phyloP scores from a whole-genome alignment of 1,140 invertebrate genomes.

The Maniola jurtina region DNA sequence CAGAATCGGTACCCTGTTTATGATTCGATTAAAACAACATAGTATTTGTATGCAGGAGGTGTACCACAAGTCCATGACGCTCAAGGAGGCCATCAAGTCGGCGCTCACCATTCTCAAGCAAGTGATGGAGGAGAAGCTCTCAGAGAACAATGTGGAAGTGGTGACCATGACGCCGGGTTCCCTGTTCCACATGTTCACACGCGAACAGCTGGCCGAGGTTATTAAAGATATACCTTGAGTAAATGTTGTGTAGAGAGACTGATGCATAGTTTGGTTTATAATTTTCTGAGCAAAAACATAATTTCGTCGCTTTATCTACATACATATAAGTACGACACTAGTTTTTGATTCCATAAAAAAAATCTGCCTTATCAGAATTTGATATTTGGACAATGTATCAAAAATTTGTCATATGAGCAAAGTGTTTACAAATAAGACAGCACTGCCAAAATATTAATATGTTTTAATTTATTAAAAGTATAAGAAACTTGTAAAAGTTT shows the following conservation, averaged over 20 bases:
- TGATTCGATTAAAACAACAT: no score
- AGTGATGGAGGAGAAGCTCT: slow-evolving; percentile 99
- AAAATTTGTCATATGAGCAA: no score
- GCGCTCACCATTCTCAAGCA: slow-evolving; percentile 98
- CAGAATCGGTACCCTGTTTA: no score
- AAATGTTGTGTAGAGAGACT: slow-evolving; percentile 4
- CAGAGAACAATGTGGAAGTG: slow-evolving; percentile 98
- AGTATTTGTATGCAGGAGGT: slow-evolving; percentile 80
- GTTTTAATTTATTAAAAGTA: no score
- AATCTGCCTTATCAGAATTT: no score
- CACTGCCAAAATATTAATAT: no score
- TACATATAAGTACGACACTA: no score
- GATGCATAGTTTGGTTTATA: not conserved
- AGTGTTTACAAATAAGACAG: no score
- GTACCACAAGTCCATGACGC: slow-evolving; percentile 90
- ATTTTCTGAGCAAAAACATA: not conserved
- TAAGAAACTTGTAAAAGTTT: no score
- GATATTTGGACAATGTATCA: no score
- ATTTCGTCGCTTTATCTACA: not conserved
- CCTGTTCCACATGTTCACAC: slow-evolving; percentile 94
- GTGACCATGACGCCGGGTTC: slow-evolving; percentile 92
- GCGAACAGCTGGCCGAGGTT: slow-evolving; percentile 94
- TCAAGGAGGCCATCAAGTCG: slow-evolving; percentile 96
- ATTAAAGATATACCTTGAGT: slow-evolving; percentile 87
- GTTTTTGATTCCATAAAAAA: no score